These are phyloP conservation scores for Malaclemys terrapin DNA, from an alignment of 2,113 vertebrate species.

Conservation along the genomic window DNA sequence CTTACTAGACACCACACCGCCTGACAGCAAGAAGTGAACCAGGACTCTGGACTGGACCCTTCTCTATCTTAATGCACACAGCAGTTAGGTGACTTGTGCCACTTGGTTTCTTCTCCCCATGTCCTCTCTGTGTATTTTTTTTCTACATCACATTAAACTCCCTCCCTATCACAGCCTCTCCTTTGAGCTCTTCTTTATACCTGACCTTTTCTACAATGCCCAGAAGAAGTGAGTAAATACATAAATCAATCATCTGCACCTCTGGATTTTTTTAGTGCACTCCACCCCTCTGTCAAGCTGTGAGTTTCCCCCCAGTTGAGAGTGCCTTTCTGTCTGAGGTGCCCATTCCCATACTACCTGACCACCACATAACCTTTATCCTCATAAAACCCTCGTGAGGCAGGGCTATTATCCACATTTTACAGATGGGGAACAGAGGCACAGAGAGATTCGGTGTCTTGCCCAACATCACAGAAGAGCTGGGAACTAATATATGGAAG, in stretches of 20 bases:
- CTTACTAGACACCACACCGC: neutral
- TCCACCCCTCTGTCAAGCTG: neutral
- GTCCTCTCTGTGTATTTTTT: too few relatives aligned
- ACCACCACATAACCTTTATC: neutral
- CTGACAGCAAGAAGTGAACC: neutral
- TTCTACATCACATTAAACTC: neutral
- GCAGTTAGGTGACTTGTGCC: neutral
- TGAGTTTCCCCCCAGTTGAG: accelerated
- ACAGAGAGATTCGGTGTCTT: neutral
- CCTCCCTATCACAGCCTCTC: neutral
- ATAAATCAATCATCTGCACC: neutral
- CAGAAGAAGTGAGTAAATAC: neutral
- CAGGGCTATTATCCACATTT: neutral
- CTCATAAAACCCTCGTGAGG: neutral
- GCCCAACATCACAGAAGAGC: neutral
- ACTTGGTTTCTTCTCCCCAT: too few relatives aligned
- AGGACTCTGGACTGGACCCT: neutral
- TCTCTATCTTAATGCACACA: neutral
- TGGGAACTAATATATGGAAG: neutral
- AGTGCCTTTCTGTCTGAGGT: neutral
- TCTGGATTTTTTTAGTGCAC: neutral
- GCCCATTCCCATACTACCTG: neutral
- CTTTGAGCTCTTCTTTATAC: neutral
- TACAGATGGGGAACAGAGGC: neutral
- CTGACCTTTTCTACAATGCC: neutral